A percentile compares a stretch with the other conserved stretches of the same genome.
phyloP scores from a whole-genome alignment of 1,140 invertebrate species.

The Proctacanthus coquilletti region DNA sequence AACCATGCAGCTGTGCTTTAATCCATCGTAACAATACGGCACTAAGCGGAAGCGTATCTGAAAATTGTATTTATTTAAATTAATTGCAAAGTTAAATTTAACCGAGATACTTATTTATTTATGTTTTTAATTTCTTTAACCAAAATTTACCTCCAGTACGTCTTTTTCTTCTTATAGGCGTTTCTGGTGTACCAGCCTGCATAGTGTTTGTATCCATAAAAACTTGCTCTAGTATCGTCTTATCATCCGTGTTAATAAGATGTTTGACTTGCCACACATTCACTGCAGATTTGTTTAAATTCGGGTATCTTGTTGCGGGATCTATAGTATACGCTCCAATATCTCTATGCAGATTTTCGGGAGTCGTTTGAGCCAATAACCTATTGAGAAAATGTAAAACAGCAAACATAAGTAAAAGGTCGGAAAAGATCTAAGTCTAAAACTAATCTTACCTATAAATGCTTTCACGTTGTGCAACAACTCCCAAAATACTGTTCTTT shows the following conservation, averaged over 20 bases:
- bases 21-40: conserved; percentile 23
- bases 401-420: not conserved
- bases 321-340: conserved; percentile 77
- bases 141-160: conserved; percentile 19
- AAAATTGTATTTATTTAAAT: not conserved
- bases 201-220: conserved; percentile 30
- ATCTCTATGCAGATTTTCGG: conserved; percentile 86
- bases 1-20: conserved; percentile 16
- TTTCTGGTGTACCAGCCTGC: conserved; percentile 16
- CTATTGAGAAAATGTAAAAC: conserved; percentile 10
- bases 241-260: conserved; percentile 45
- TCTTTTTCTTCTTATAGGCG: conserved; percentile 21
- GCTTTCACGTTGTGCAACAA: conserved; percentile 86
- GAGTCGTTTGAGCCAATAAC: conserved; percentile 79
- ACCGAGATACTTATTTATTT: not conserved
- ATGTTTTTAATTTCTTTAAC: not conserved
- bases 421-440: no score
- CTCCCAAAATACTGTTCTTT: conserved; percentile 51
- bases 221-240: conserved; percentile 36
- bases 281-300: conserved; percentile 41
- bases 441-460: conserved; percentile 76
- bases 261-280: conserved; percentile 41
- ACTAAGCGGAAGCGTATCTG: conserved; percentile 19
- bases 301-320: conserved; percentile 64
- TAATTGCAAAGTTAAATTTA: not conserved